Evolutionary conservation across 64 coral and sea anemone genomes (phyloP), one percentile per base, ranked within the genome.

Genomic region (Porites lutea): DNA sequence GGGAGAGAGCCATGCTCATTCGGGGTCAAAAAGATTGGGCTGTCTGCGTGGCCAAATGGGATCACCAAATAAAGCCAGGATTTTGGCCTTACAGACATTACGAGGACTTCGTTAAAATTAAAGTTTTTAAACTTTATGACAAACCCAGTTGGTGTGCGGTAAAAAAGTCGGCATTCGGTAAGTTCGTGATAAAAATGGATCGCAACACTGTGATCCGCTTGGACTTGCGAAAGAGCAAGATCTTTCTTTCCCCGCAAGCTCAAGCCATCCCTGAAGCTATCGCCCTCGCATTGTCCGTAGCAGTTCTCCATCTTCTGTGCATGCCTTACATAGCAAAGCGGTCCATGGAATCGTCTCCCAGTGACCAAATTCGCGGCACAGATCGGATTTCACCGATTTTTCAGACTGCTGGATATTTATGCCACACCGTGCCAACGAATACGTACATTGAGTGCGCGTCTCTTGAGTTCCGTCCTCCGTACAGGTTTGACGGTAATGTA

Each of bases 1-100:
- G 90, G 18, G 82, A 77, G 46, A 63, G 90, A 49, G 90, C 90
- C 8, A 92, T 92, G 90, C 81, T 86, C 8, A 92, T 92, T 71
- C 90, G 90, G 61, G 77, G 90, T 3, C 52, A 59, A 66, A 53
- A 86, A 27, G 90, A 92, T 48, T 92, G 68, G 77, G 90, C 79
- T 13, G 61, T 92, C 19, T 86, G 79, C 23, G n/a, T 92, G 21
- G 90, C 80, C 53, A 92, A 86, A 71, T 92, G 90, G 90, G 43
- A 45, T 12, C 43, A 74, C 10, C 12, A 74, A 74, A 44, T 16
- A 83, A 61, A 12, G 60, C 7, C 27, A 51, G 44, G 19, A 21
- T 10, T 74, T 8, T 7, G 12, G 43, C 2, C 45, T 46, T 43
- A 21, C 65, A 9, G 74, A 73, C 16, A 11, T 48, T 2, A 23